Evolutionary conservation across 64 coral and sea anemone species (phyloP), one percentile per base, ranked within the genome.

Genomic region (Dendrophyllia cribrosa): DNA sequence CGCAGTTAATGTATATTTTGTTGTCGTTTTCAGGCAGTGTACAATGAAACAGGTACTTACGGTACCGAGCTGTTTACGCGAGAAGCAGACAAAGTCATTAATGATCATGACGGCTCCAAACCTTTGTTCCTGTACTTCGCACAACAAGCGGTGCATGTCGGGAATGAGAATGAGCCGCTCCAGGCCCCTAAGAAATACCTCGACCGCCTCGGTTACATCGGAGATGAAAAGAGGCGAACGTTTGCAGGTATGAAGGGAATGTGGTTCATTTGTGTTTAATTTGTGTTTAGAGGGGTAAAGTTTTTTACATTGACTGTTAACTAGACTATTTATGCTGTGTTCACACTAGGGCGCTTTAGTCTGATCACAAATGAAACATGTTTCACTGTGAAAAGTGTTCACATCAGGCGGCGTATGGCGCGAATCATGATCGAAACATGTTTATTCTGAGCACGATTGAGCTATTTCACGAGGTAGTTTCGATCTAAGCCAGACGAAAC

Each of bases 41-140:
- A 94, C 58, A 97, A 97, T 51, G 95, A 97, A 56, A 94, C 79
- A 24, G 95, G 95, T 8, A 85, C 90, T 6, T 97, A 97, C 61
- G 92, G 95, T 8, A 93, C 95, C 14, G 95, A 97, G 26, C 53
- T 97, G 17, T 94, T 97, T 34, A 79, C 95, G 47, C 88, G 92
- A 50, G 95, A 97, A 58, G 95, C 95, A 19, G 95, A 97, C 66
- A 94, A 97, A 56, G 92, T 97, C 13, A 83, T 97, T 9, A 66
- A 79, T 10, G 69, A 43, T 21, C 95, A 97, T 66, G 91, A 86
- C 17, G 13, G 20, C 17, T 73, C 73, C 51, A 81, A 97, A 67
- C 95, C 95, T 19, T 72, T 97, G 88, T 97, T 97, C 63, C 76
- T 97, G 7, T 97, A 97, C 69, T 88, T 88, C 25, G 95, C 95